Evolutionary conservation across 2,888 invertebrate genomes (phyloP).

Genomic region (Carabus problematicus): DNA sequence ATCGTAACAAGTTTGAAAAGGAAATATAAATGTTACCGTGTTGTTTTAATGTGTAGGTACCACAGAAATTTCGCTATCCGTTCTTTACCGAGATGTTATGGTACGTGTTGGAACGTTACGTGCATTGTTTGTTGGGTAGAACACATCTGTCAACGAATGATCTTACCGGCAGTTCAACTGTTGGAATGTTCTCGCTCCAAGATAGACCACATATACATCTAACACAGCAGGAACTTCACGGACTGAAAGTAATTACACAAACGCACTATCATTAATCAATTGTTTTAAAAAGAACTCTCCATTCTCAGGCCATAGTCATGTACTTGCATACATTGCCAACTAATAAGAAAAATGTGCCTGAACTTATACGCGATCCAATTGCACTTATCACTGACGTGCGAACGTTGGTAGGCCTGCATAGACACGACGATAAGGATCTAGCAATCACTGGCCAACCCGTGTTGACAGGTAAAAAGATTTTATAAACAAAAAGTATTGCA

Average conservation of each 20-base stretch:
- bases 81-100: slow-evolving; percentile 98
- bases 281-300: neutral
- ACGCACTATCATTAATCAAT: slow-evolving; percentile 9
- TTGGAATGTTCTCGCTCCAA: slow-evolving; percentile 53
- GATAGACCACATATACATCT: slow-evolving; percentile 73
- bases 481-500: no score
- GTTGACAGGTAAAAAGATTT: slow-evolving; percentile 59
- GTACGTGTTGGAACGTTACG: slow-evolving; percentile 95
- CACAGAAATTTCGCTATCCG: slow-evolving; percentile 96
- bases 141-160: slow-evolving; percentile 71
- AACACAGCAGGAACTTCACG: slow-evolving; percentile 81
- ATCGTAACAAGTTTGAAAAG: neutral
- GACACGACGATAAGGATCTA: slow-evolving; percentile 82
- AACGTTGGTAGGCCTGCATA: slow-evolving; percentile 85
- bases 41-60: slow-evolving; percentile 69
- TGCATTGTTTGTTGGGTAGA: slow-evolving; percentile 83
- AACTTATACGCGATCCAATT: slow-evolving; percentile 86
- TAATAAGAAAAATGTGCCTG: slow-evolving; percentile 91
- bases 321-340: slow-evolving; percentile 89
- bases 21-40: neutral
- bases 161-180: neutral
- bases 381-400: slow-evolving; percentile 89
- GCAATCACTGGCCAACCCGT: slow-evolving; percentile 87
- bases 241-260: slow-evolving; percentile 67
- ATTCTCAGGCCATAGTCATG: slow-evolving; percentile 79